A percentile compares a stretch with the other conserved stretches of the same genome.
Evolutionary conservation across 2,113 vertebrate species (phyloP).

Genomic region (Suricata suricatta): DNA sequence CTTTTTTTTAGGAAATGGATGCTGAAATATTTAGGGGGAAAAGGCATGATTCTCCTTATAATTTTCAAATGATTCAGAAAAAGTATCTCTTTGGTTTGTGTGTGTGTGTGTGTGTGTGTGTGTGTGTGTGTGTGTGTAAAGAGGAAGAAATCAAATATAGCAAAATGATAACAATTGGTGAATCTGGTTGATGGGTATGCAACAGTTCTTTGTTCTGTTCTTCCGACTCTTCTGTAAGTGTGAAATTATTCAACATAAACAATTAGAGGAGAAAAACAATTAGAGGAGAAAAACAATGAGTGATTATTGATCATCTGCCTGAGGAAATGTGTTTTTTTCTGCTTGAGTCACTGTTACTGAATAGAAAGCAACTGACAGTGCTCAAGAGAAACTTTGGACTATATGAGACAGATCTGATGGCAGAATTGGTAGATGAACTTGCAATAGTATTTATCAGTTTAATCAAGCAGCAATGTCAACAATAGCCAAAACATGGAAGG

Average conservation of each 20-base stretch:
- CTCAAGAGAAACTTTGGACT: background rate
- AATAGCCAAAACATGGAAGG: too few relatives aligned
- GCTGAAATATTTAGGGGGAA: background rate
- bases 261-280: background rate
- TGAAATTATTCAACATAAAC: slow-evolving; percentile 1
- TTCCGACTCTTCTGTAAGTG: too few relatives aligned
- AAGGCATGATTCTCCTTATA: background rate
- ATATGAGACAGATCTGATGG: background rate
- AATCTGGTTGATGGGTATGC: too few relatives aligned
- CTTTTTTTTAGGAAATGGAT: background rate
- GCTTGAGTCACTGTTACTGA: background rate
- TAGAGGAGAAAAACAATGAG: background rate
- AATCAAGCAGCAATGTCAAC: too few relatives aligned
- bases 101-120: background rate
- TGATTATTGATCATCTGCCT: background rate
- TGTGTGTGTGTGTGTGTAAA: too few relatives aligned
- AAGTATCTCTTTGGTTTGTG: background rate
- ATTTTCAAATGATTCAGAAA: background rate
- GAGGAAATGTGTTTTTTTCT: background rate
- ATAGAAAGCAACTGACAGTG: background rate
- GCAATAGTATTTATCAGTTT: background rate
- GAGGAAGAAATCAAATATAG: too few relatives aligned
- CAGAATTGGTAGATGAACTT: background rate
- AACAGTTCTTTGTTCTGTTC: too few relatives aligned
- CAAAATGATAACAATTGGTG: too few relatives aligned